These are phyloP conservation scores for Leucania comma DNA, from an alignment of 2,888 invertebrate species.

Conservation along the genomic window DNA sequence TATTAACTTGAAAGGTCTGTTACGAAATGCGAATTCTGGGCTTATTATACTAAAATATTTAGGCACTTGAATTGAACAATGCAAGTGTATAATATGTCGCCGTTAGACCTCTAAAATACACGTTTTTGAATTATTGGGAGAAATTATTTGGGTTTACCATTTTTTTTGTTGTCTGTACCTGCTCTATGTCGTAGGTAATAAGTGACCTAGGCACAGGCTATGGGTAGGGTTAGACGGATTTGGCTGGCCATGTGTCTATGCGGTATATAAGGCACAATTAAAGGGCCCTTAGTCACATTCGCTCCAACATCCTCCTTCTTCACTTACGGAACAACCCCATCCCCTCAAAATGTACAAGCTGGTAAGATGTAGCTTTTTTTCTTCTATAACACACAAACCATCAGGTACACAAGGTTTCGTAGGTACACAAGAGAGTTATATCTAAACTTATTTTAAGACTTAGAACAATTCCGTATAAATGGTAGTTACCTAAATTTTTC, in stretches of 20 bases:
- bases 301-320: conserved; percentile 80
- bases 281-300: conserved; percentile 83
- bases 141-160: neutral
- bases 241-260: conserved; percentile 81
- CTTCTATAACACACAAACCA: conserved; percentile 6
- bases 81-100: neutral
- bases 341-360: conserved; percentile 91
- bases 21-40: conserved; percentile 44
- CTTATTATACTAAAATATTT: conserved; percentile 16
- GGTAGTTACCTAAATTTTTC: too few species aligned
- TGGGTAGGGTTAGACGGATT: conserved; percentile 87
- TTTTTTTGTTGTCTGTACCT: conserved; percentile 79
- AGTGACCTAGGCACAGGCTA: conserved; percentile 85
- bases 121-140: neutral
- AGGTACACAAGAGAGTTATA: neutral
- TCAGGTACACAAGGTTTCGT: neutral
- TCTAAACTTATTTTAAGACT: neutral
- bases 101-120: neutral
- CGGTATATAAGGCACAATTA: conserved; percentile 84
- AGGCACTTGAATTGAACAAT: conserved; percentile 10
- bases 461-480: neutral
- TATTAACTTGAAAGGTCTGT: conserved; percentile 44
- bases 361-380: conserved; percentile 82
- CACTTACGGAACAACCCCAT: conserved; percentile 74
- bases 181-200: conserved; percentile 75